Evolutionary conservation across 2,113 vertebrate genomes (phyloP).

Genomic region (Mionectes macconnelli): DNA sequence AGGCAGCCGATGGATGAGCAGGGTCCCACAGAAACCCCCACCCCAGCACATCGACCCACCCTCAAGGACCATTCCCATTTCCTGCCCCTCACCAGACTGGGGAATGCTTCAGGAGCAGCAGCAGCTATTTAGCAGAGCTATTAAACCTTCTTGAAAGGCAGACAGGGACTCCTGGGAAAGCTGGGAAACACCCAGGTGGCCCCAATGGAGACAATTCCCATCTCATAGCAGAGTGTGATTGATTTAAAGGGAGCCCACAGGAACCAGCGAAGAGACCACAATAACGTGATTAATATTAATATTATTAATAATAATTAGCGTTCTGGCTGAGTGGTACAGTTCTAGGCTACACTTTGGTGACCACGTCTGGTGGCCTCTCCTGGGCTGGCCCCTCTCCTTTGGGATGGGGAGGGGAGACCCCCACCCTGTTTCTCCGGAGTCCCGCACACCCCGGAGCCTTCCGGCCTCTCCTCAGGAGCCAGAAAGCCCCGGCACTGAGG

Average conservation of each 20-base stretch:
- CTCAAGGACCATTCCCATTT: not conserved
- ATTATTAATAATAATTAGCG: not conserved
- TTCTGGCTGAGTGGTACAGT: not conserved
- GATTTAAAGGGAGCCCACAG: not conserved
- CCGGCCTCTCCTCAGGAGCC: not conserved
- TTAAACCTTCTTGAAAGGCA: not conserved
- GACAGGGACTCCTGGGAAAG: not conserved
- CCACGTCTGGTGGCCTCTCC: not conserved
- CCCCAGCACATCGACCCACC: accelerated
- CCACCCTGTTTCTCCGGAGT: not conserved
- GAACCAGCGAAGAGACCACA: not conserved
- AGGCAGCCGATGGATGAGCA: not conserved
- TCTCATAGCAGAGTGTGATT: not conserved
- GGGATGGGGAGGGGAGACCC: not conserved
- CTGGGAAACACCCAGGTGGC: not conserved
- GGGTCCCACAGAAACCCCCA: not conserved
- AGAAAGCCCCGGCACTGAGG: not conserved
- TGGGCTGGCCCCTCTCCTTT: not conserved
- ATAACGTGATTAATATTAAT: not conserved
- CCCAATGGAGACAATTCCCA: not conserved
- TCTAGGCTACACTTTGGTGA: slow-evolving; percentile 27
- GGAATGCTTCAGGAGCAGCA: not conserved
- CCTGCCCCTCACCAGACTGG: not conserved
- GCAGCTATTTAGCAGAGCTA: not conserved
- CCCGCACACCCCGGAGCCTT: not conserved